Evolutionary conservation across 2,888 invertebrate species (phyloP).

Genomic region (Opisthograptis luteolata): DNA sequence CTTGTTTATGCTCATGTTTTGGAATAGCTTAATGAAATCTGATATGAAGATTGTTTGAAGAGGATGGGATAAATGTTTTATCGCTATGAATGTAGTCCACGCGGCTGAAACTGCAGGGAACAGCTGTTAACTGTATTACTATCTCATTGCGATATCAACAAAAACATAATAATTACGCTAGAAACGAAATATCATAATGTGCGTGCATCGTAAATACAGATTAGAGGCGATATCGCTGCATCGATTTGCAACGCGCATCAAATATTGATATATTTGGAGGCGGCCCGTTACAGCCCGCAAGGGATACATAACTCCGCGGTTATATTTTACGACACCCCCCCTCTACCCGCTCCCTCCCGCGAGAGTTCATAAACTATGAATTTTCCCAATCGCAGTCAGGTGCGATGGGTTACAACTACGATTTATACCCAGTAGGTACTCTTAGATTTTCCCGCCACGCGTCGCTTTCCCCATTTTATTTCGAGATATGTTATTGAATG

Average conservation of each 20-base stretch:
- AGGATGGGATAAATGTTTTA: too few relatives aligned
- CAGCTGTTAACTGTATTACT: too few relatives aligned
- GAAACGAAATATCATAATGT: slow-evolving; percentile 37
- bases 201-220: slow-evolving; percentile 58
- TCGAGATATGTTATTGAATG: slow-evolving; percentile 62
- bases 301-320: slow-evolving; percentile 67
- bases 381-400: slow-evolving; percentile 76
- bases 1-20: too few relatives aligned
- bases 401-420: slow-evolving; percentile 68
- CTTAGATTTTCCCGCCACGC: slow-evolving; percentile 52
- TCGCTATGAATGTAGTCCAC: too few relatives aligned
- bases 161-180: slow-evolving; percentile 14
- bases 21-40: too few relatives aligned
- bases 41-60: too few relatives aligned
- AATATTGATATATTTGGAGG: slow-evolving; percentile 68
- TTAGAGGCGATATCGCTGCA: slow-evolving; percentile 58
- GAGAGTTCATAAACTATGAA: slow-evolving; percentile 76
- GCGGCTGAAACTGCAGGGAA: too few relatives aligned
- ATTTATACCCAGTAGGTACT: slow-evolving; percentile 71
- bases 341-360: slow-evolving; percentile 35
- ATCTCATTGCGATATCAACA: too few relatives aligned
- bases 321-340: slow-evolving; percentile 58
- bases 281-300: slow-evolving; percentile 52
- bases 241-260: slow-evolving; percentile 73
- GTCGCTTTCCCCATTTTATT: slow-evolving; percentile 54